Evolutionary conservation across 2,888 invertebrate genomes (phyloP), one percentile per base, ranked within the genome.

Genomic region (Caradrina kadenii): DNA sequence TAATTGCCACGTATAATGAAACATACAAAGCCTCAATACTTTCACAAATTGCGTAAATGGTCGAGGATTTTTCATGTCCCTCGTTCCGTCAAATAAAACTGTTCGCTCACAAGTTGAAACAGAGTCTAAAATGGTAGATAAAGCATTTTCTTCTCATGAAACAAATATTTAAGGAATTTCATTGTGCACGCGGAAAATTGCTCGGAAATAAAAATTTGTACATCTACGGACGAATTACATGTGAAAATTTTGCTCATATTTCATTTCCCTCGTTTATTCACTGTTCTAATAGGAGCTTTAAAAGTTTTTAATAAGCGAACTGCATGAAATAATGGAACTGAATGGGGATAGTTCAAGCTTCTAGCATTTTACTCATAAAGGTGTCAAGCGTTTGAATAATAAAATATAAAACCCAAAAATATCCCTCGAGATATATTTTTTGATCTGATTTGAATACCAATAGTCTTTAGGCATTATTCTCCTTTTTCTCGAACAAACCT

Each of bases 151-250:
- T 63, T 69, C 55, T 55, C 63, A 55, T 63, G 53, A 52, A 77
- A 66, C 72, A 71, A 74, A 80, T 70, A 73, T 78, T 82, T 74
- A 71, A 76, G 71, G 65, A 78, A 74, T 78, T 80, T 78, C 64
- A 76, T 78, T 80, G 76, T 72, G 67, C 69, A 76, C 70, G 52
- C 78, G 72, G 67, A 56, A 80, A 76, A 82, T 80, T 73, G 64
- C 69, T 69, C 31, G 60, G 76, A 78, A 76, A 84, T 80, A 80
- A 83, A 83, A 82, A 71, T 62, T 80, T 73, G 60, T 84, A 72
- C 66, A 60, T 79, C 64, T 64, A 61, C 69, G 49, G 63, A 73
- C 70, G 69, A 76, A 76, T 76, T 82, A 76, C 63, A 78, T 71
- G 70, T 69, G 67, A 50, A 66, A 75, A 69, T 73, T 59, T 55